Percentiles rank a stretch among this genome's conserved stretches.
These are phyloP conservation scores for Proisotoma minuta DNA, from an alignment of 2,888 invertebrate species.

Conservation along the genomic window DNA sequence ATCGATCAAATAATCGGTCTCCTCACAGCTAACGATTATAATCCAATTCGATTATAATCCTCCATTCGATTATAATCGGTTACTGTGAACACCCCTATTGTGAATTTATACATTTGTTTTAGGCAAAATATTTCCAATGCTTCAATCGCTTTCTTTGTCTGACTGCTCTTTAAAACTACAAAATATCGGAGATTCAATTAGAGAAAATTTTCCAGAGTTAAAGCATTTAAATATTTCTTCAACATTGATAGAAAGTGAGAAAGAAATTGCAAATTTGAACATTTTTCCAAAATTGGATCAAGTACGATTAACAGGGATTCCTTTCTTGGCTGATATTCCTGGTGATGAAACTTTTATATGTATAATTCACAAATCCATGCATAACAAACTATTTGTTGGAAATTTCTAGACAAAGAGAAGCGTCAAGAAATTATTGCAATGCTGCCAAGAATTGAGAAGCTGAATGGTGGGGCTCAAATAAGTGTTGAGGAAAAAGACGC, in stretches of 20 bases:
- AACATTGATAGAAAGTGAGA: conserved; percentile 40
- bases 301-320: conserved; percentile 43
- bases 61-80: too few species aligned
- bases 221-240: conserved; percentile 45
- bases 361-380: conserved; percentile 1
- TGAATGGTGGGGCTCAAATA: conserved; percentile 85
- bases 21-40: too few species aligned
- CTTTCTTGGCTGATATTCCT: conserved; percentile 43
- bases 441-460: conserved; percentile 73
- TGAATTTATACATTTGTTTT: too few species aligned
- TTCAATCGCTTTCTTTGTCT: too few species aligned
- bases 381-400: neutral
- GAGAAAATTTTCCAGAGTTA: conserved; percentile 45
- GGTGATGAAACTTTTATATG: conserved; percentile 27
- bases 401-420: conserved; percentile 68
- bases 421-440: conserved; percentile 81
- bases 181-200: too few species aligned
- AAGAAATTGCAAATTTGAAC: conserved; percentile 42
- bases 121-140: too few species aligned
- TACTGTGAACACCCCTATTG: too few species aligned
- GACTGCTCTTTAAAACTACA: too few species aligned
- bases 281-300: conserved; percentile 43
- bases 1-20: too few species aligned
- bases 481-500: conserved; percentile 80
- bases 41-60: too few species aligned